Evolutionary conservation across 1,140 invertebrate genomes (phyloP).

Genomic region (Drosophila truncata): DNA sequence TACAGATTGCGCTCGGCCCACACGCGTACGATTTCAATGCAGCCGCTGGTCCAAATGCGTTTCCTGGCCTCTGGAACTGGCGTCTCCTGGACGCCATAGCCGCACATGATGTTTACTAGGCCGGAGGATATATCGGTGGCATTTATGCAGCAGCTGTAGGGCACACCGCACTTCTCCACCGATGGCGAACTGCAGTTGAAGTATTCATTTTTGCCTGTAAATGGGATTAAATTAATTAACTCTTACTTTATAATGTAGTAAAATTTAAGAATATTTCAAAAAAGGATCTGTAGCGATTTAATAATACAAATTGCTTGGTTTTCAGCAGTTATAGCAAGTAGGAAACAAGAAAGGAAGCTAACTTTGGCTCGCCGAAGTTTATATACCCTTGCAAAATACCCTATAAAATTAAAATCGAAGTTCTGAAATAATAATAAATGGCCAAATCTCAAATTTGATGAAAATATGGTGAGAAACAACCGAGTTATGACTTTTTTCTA

Average conservation of each 20-base stretch:
- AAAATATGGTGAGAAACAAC: no score
- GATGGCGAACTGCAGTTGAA: slow-evolving; percentile 96
- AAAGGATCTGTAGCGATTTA: not conserved
- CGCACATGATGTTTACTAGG: slow-evolving; percentile 96
- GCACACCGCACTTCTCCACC: slow-evolving; percentile 95
- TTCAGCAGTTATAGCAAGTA: not conserved
- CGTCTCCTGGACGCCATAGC: slow-evolving; percentile 92
- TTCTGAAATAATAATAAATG: no score
- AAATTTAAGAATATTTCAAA: no score
- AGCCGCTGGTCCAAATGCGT: slow-evolving; percentile 95
- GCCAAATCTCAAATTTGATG: no score
- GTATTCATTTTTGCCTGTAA: slow-evolving; percentile 93
- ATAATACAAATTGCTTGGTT: not conserved
- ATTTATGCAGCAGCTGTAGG: slow-evolving; percentile 97
- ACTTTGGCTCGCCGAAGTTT: no score
- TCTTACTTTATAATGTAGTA: no score
- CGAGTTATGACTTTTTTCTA: no score
- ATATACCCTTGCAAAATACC: no score
- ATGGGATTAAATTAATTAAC: not conserved
- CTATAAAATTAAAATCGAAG: no score
- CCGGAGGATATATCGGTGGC: slow-evolving; percentile 94
- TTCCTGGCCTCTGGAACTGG: slow-evolving; percentile 94
- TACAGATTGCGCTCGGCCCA: slow-evolving; percentile 95
- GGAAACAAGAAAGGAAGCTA: no score
- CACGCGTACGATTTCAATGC: slow-evolving; percentile 93